Conservation (phyloP, 1,140 invertebrate genomes). For the Zophobas atratus region DNA sequence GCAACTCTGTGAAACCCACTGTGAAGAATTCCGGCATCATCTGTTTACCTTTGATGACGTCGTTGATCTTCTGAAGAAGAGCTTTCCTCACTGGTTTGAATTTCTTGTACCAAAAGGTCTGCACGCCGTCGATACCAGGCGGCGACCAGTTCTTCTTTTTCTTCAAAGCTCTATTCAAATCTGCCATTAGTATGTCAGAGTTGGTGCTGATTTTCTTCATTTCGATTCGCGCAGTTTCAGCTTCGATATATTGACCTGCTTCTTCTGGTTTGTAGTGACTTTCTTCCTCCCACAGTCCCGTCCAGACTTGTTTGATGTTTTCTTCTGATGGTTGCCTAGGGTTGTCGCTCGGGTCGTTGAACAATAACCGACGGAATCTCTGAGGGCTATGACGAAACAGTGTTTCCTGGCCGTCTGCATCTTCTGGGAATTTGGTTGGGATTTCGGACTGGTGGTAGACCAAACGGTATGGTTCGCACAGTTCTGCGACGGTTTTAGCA, state of each 20-base stretch:
- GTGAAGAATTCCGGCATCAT: constrained; percentile 7
- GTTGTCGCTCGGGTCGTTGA: not conserved
- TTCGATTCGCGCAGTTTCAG: not conserved
- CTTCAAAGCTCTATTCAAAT: not conserved
- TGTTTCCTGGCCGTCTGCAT: not conserved
- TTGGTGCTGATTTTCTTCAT: not conserved
- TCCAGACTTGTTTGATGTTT: not conserved
- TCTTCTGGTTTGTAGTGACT: not conserved
- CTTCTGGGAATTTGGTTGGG: not conserved
- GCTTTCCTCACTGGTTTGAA: not conserved
- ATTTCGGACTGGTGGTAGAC: not conserved
- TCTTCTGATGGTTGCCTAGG: not conserved
- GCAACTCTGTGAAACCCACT: not conserved
- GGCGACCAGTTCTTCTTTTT: not conserved
- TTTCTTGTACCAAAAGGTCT: constrained; percentile 5
- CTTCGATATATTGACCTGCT: not conserved
- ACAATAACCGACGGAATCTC: not conserved
- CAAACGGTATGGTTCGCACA: not conserved
- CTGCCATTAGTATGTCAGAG: not conserved
- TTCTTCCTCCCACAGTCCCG: not conserved
- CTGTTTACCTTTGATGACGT: not conserved
- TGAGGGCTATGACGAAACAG: not conserved
- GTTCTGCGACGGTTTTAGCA: not conserved
- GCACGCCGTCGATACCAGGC: not conserved
- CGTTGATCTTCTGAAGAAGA: not conserved